Base-by-base conservation (phyloP, 2,113 vertebrate species). In the Eulemur rufifrons region DNA sequence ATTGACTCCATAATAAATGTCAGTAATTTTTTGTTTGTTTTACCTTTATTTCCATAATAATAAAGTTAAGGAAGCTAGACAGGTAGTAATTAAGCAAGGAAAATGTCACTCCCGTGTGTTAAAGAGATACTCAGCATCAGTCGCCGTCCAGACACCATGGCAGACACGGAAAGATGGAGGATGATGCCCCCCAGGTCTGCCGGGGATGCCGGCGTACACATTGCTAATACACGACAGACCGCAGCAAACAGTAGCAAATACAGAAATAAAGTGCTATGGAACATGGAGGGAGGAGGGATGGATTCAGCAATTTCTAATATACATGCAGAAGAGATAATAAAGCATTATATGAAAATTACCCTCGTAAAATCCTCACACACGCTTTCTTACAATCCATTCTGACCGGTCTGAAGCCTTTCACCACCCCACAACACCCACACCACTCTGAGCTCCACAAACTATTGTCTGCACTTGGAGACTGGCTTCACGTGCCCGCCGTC, bases 131-230 rank as follows among this genome's bases (percentile, higher is more conserved):
- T 15, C 29, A 9, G 32, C 18, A 34, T 66, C 25, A 27, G 23
- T 68, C 32, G 17, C 5, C 87, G 6, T 61, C 12, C 13, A 87
- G 71, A 45, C 0, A 21, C 17, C 3, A 6, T 3, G 27, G 21
- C 85, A 56, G 39, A 54, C 3, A 37, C 5, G 1, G 13, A 21
- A 21, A 14, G 34, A 39, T 76, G 34, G 64, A 45, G 27, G 23
- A 25, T 6, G 34, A 39, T 8, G 3, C 8, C 11, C 8, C 6
- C 3, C 6, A 50, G 23, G 17, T 1, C 7, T 23, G 32, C 15
- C 15, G 32, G 37, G 59, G 25, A 52, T 84, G 42, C 4, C 47
- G 39, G 17, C 12, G 15, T 12, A 15, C 3, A 12, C 32, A 4
- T 54, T 50, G 76, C 42, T 80, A n/a, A 80, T 25, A 25, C 2